Conservation (phyloP, 2,888 invertebrate species). For the Leptinotarsa juncta region DNA sequence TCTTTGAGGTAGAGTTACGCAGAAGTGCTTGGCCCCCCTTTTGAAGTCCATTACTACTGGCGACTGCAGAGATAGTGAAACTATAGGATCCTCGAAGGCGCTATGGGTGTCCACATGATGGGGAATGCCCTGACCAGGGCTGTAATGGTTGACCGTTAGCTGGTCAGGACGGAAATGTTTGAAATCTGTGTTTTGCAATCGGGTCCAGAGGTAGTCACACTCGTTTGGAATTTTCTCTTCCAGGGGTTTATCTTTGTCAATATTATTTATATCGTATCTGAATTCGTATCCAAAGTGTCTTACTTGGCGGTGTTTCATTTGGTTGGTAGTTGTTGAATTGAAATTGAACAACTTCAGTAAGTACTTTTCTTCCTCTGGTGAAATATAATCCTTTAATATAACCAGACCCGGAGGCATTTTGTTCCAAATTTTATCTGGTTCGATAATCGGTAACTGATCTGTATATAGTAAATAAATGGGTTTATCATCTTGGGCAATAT, state of each 20-base stretch:
- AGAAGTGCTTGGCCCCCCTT: slow-evolving; percentile 70
- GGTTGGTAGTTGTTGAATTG: slow-evolving; percentile 65
- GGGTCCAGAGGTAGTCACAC: slow-evolving; percentile 75
- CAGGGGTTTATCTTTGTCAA: slow-evolving; percentile 78
- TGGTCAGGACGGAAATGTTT: slow-evolving; percentile 77
- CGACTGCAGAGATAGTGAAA: slow-evolving; percentile 87
- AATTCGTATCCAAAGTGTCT: slow-evolving; percentile 95
- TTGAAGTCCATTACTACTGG: slow-evolving; percentile 91
- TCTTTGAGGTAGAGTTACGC: slow-evolving; percentile 75
- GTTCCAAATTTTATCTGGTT: slow-evolving; percentile 58
- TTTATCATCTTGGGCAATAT: slow-evolving; percentile 70
- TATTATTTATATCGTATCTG: slow-evolving; percentile 86
- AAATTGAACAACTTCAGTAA: slow-evolving; percentile 70
- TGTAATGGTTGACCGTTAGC: slow-evolving; percentile 86
- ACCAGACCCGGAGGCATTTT: slow-evolving; percentile 76
- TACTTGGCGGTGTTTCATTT: slow-evolving; percentile 85
- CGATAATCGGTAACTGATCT: slow-evolving; percentile 60
- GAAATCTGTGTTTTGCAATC: slow-evolving; percentile 65
- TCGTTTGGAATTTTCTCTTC: slow-evolving; percentile 76
- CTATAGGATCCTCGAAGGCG: slow-evolving; percentile 88
- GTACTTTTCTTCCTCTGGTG: slow-evolving; percentile 73
- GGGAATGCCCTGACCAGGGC: slow-evolving; percentile 93
- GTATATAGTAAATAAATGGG: slow-evolving; percentile 77
- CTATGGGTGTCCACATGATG: slow-evolving; percentile 96
- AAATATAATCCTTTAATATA: slow-evolving; percentile 79